A percentile compares a stretch with the other conserved stretches of the same genome.
Conservation (phyloP, 2,888 invertebrate genomes). For the Rotaria magnacalcarata region DNA sequence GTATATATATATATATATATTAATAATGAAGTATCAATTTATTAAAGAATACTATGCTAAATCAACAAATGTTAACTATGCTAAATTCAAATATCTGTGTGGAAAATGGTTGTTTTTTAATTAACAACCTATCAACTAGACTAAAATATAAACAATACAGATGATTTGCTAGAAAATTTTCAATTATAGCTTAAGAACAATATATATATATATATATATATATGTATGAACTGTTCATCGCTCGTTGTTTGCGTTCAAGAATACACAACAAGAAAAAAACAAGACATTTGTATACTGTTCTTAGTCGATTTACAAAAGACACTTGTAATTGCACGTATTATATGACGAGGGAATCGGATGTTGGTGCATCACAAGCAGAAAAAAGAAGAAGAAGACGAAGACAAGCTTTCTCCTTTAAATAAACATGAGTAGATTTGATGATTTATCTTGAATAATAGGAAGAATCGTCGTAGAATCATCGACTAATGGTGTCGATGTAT, state of each 20-base stretch:
- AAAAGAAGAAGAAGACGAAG: neutral
- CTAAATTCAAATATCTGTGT: neutral
- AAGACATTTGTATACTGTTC: neutral
- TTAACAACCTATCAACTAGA: neutral
- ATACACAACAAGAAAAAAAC: neutral
- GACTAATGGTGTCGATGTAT: neutral
- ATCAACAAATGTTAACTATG: neutral
- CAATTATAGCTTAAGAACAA: neutral
- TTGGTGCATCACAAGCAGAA: neutral
- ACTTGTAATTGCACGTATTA: neutral
- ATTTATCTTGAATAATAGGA: conserved; percentile 17
- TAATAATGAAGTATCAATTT: neutral
- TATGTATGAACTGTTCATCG: no score
- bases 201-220: neutral
- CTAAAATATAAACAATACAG: neutral
- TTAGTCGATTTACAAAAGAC: neutral
- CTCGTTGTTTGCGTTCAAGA: no score
- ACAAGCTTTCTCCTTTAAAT: neutral
- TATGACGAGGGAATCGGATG: neutral
- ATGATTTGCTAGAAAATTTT: neutral
- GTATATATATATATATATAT: neutral
- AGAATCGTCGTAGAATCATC: neutral
- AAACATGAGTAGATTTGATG: neutral
- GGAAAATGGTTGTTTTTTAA: neutral
- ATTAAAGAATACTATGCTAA: neutral